Base-by-base conservation (phyloP, 1,140 invertebrate species). In the Lucilia sericata region DNA sequence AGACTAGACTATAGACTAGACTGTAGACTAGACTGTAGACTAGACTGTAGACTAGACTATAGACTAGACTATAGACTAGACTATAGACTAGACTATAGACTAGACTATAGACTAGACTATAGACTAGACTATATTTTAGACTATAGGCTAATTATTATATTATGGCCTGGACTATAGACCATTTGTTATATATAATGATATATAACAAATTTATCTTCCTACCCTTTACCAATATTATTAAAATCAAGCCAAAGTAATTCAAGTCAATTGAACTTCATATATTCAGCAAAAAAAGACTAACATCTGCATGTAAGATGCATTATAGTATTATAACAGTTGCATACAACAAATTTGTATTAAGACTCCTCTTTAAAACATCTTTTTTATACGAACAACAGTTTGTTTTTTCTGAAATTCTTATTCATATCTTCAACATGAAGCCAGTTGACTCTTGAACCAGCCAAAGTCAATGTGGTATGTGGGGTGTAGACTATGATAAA, bases 371-470 rank as follows among this genome's bases (percentile, higher is more conserved):
- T 60, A 60, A 60, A 60, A n/a, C 14, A 60, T 60, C n/a, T 60
- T 60, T 60, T 60, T 60, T 60, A n/a, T 60, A 14, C 7, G 2
- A 14, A 34, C 36, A 47, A 7, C 75, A 78, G 34, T 60, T 60
- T 60, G 17, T n/a, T 60, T 60, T 60, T 60, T 60, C 14, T n/a
- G 17, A 60, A 14, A n/a, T 60, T 17, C 7, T 42, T 42, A 42
- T 42, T 42, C 42, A n/a, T 60, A 60, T 60, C 55, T 17, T 17
- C 17, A 17, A 60, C 55, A 60, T 60, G 55, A 60, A 60, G 75
- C 75, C 75, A 47, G 75, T 78, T 78, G 75, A 78, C 75, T 78
- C 36, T 78, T 78, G 75, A 78, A 78, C 75, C 55, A 60, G 55
- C 55, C 0, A 30, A 30, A 30, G 25, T 30, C 51, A 55, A 55